Percentiles rank a stretch among this genome's conserved stretches.
phyloP scores from a whole-genome alignment of 2,888 invertebrate species.

The Malacosoma neustria region DNA sequence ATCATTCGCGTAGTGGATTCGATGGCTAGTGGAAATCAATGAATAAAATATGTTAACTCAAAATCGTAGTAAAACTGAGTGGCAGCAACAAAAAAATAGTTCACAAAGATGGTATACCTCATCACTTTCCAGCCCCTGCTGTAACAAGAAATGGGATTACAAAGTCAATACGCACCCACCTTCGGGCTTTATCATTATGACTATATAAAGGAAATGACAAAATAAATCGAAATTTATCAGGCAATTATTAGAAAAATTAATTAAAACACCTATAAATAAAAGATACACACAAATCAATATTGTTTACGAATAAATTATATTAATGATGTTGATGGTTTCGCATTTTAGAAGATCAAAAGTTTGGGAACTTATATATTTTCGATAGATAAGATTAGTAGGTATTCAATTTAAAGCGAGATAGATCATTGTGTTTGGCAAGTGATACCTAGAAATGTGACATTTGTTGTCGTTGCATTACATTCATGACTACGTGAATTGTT shows the following conservation, averaged over 20 bases:
- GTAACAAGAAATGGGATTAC: conserved; percentile 79
- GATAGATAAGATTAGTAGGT: neutral
- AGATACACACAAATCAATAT: conserved; percentile 29
- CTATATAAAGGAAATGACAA: conserved; percentile 33
- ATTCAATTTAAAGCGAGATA: conserved; percentile 20
- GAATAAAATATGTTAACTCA: conserved; percentile 66
- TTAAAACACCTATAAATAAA: conserved; percentile 17
- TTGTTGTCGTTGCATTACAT: conserved; percentile 59
- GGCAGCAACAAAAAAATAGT: conserved; percentile 74
- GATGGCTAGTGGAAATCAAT: conserved; percentile 68
- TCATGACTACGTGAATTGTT: conserved; percentile 54
- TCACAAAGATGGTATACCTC: conserved; percentile 83
- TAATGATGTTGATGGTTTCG: conserved; percentile 31
- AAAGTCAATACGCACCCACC: conserved; percentile 75
- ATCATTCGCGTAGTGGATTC: conserved; percentile 63
- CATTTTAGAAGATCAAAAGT: conserved; percentile 20
- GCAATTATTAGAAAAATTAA: conserved; percentile 12
- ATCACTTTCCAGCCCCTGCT: conserved; percentile 95
- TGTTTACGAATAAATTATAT: conserved; percentile 33
- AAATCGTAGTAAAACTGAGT: conserved; percentile 65
- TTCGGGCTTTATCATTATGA: conserved; percentile 55
- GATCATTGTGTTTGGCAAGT: conserved; percentile 36
- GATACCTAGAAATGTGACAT: conserved; percentile 41
- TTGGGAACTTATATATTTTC: conserved; percentile 15
- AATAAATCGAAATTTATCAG: conserved; percentile 26